Evolutionary conservation across 2,888 invertebrate genomes (phyloP).

Genomic region (Dynastes grantii): DNA sequence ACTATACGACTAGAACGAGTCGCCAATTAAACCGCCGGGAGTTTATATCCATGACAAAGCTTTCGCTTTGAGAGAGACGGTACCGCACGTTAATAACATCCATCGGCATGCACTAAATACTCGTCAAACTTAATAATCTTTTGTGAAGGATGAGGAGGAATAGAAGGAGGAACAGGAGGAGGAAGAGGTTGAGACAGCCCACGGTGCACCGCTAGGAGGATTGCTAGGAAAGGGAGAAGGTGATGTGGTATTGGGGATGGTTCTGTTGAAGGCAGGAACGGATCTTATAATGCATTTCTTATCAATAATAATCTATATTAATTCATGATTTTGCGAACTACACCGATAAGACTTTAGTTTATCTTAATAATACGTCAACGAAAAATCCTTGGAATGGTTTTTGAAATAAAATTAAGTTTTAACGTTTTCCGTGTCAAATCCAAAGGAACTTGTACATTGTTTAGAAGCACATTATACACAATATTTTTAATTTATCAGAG

Average conservation of each 20-base stretch:
- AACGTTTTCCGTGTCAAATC: too few relatives aligned
- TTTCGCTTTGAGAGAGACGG: constrained; percentile 56
- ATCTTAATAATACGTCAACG: too few relatives aligned
- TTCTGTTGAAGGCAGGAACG: not conserved
- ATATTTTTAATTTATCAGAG: too few relatives aligned
- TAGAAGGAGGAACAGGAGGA: not conserved
- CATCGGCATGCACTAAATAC: constrained; percentile 64
- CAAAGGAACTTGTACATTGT: too few relatives aligned
- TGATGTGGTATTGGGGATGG: not conserved
- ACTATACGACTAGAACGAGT: constrained; percentile 51
- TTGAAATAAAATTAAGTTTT: too few relatives aligned
- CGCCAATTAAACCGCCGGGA: constrained; percentile 62
- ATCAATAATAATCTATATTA: too few relatives aligned
- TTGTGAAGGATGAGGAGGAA: constrained; percentile 65
- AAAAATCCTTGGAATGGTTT: too few relatives aligned
- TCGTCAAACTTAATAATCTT: constrained; percentile 71
- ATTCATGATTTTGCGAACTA: too few relatives aligned
- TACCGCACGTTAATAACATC: constrained; percentile 62
- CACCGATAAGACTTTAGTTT: too few relatives aligned
- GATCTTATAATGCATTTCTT: not conserved
- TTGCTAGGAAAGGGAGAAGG: constrained; percentile 35
- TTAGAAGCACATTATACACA: too few relatives aligned
- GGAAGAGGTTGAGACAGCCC: constrained; percentile 52
- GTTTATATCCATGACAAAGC: constrained; percentile 59
- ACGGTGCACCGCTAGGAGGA: constrained; percentile 53